Base-by-base conservation (phyloP, 2,888 invertebrate species). In the Nebria salina region DNA sequence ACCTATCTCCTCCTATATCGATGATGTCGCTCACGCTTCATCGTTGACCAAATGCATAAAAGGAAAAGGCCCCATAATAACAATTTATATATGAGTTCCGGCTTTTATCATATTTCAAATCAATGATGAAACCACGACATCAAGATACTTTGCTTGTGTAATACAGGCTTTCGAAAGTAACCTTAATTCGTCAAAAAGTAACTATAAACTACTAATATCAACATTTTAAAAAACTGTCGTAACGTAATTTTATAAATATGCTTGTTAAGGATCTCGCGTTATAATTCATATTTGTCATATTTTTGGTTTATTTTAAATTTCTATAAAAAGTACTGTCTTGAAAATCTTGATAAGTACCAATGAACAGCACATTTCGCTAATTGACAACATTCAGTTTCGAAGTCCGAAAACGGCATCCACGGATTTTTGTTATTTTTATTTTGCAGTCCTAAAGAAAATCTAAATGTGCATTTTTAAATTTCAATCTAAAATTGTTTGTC, bases 371-470 rank as follows among this genome's bases (percentile, higher is more conserved):
- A 11, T 54, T 54, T 54, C 8, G 0, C 54, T 54, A 54, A 54
- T 54, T 54, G 54, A 54, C 54, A 54, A 54, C 54, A 11, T 54
- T 54, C 54, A 54, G 54, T 54, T 54, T 54, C 54, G 54, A 54
- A 7, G 54, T 8, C 13, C 54, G 54, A 54, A 13, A 54, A 54
- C 54, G 54, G 54, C 54, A 54, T 54, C 9, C 70, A 34, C 25
- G 26, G 26, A 70, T 70, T 25, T 70, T 70, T 34, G 26, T 70
- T 25, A 11, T 26, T 70, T 25, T 70, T 42, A 20, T 66, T 76
- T 87, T 86, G 88, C 88, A 88, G 88, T 88, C 88, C 87, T 88
- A 88, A 85, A 87, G 86, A 87, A 87, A 86, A 86, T 86, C 88
- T 88, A 88, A 88, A 66, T 76, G 76, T 76, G 76, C 76, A 76